A percentile compares a stretch with the other conserved stretches of the same genome.
These are phyloP conservation scores for Thalassarche chlororhynchos DNA, from an alignment of 2,113 vertebrate genomes.

Conservation along the genomic window DNA sequence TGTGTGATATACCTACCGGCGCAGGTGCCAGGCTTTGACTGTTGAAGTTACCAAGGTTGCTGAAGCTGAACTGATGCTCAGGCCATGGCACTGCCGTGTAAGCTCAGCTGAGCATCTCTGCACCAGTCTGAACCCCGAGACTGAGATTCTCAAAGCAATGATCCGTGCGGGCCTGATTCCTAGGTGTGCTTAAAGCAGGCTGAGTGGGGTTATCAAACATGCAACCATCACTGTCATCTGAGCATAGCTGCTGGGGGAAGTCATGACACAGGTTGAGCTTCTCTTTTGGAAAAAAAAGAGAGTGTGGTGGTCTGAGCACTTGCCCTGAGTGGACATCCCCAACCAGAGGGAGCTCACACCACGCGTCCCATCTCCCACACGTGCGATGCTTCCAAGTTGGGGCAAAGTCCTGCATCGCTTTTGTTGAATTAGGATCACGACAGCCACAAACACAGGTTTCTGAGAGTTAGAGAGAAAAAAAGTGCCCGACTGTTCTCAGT, in stretches of 20 bases:
- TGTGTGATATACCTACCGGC: fast-evolving
- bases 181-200: background rate
- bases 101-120: background rate
- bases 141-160: background rate
- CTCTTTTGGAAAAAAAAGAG: background rate
- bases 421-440: background rate
- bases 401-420: background rate
- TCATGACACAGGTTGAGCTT: background rate
- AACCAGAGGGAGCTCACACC: background rate
- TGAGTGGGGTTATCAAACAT: no score
- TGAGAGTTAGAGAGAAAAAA: background rate
- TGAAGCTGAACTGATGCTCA: background rate
- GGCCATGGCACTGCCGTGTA: background rate
- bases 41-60: background rate
- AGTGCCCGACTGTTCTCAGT: background rate
- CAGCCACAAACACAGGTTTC: background rate
- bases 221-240: background rate
- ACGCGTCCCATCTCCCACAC: background rate
- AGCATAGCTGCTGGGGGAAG: background rate
- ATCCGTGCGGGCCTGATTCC: background rate
- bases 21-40: background rate
- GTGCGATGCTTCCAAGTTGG: background rate
- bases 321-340: background rate
- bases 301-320: background rate
- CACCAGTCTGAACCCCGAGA: background rate